These are phyloP conservation scores for Syngnathus scovelli DNA, from an alignment of 2,113 vertebrate species.

Conservation along the genomic window DNA sequence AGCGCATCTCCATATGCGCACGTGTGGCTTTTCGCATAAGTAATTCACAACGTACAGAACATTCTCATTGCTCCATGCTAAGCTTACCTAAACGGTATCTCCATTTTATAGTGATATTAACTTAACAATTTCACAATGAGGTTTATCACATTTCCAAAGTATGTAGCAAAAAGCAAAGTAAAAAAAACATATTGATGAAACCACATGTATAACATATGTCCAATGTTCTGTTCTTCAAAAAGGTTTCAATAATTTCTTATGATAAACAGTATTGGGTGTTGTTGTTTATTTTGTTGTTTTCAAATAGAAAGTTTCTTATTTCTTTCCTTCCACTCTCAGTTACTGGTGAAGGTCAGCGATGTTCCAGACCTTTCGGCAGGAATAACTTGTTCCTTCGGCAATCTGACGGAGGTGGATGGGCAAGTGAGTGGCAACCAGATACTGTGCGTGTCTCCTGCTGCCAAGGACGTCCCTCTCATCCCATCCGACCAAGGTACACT, in stretches of 20 bases:
- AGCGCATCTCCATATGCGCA: slow-evolving; percentile 24
- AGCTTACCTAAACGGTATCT: not conserved
- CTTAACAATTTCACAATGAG: not conserved
- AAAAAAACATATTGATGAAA: not conserved
- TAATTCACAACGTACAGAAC: not conserved
- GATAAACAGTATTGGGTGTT: not conserved
- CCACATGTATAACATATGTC: not conserved
- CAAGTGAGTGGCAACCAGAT: slow-evolving; percentile 85
- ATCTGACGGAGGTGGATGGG: slow-evolving; percentile 89
- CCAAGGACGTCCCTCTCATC: slow-evolving; percentile 88
- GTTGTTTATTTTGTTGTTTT: not conserved
- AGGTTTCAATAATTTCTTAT: no score
- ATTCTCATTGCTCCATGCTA: not conserved
- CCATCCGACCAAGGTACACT: slow-evolving; percentile 85
- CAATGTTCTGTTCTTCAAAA: not conserved
- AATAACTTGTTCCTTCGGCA: slow-evolving; percentile 91
- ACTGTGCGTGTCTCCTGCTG: slow-evolving; percentile 83
- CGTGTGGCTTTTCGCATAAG: not conserved
- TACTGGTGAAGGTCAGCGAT: slow-evolving; percentile 85
- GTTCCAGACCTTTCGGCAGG: slow-evolving; percentile 87
- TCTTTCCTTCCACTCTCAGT: slow-evolving; percentile 63
- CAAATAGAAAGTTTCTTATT: not conserved
- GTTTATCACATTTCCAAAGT: not conserved
- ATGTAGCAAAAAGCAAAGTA: not conserved
- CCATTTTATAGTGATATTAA: not conserved